Evolutionary conservation across 2,113 vertebrate genomes (phyloP), one percentile per base, ranked within the genome.

Genomic region (Speoplatyrhinus poulsoni): DNA sequence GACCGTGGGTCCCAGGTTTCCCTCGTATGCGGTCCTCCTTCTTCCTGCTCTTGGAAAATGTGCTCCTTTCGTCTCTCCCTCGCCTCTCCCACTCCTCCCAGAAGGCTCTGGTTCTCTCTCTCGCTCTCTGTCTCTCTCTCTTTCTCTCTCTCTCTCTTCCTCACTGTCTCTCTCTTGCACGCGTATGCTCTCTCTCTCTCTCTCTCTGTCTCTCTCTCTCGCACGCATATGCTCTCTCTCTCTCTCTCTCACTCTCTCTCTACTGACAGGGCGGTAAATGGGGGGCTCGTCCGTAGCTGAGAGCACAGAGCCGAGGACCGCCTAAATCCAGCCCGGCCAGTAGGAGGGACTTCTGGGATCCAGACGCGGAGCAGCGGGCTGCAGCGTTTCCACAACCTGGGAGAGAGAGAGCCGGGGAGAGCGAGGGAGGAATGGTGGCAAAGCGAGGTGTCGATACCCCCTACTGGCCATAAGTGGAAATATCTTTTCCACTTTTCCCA

Each of bases 301-400:
- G 90, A 93, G 92, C 89, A 26, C 26, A 89, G 92, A 90, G 92
- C 90, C 91, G 89, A 92, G 91, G 90, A 92, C 93, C 92, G 93
- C 91, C 93, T 87, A 80, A 82, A 85, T 77, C 90, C 90, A 92
- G 75, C 83, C 83, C 92, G 91, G 93, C 91, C 91, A 86, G 93
- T 93, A 91, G 93, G 95, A 93, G 95, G 94, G 93, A 93, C 93
- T 93, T 90, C 73, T 90, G 93, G 85, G 85, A 85, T 73, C 84
- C 87, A 92, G 90, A 94, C 91, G 91, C 93, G 93, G 93, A 91
- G 92, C 92, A 89, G 93, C 93, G 93, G 91, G 92, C 93, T 95
- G 93, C 95, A 94, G 93, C 90, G 87, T 94, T 95, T 88, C 81
- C 80, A 94, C 91, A 93, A 90, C 89, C 89, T 88, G 91, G 87